phyloP scores from a whole-genome alignment of 2,113 vertebrate genomes.

The Caranx melampygus region DNA sequence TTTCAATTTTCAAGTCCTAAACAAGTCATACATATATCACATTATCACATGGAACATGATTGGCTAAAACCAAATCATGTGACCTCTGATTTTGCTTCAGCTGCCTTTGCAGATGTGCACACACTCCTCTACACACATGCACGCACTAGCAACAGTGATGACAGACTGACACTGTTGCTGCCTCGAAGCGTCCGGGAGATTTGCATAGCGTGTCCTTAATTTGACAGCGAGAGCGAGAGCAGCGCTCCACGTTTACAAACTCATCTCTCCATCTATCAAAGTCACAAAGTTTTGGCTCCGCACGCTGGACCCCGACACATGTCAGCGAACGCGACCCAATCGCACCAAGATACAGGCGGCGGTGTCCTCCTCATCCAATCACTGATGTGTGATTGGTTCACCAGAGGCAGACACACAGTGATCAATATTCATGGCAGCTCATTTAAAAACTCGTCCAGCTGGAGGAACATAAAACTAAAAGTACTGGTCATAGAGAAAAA shows the following conservation, averaged over 20 bases:
- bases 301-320: slow-evolving; percentile 1
- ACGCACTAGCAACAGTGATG: background rate
- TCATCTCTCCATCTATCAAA: slow-evolving; percentile 30
- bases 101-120: background rate
- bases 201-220: slow-evolving; percentile 11
- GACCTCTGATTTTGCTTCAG: background rate
- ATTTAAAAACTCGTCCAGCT: background rate
- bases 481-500: background rate
- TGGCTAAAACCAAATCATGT: too few species aligned
- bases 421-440: slow-evolving; percentile 28
- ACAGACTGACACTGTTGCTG: background rate
- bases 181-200: background rate
- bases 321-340: slow-evolving; percentile 27
- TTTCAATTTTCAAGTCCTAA: too few species aligned
- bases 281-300: background rate
- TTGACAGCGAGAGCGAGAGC: slow-evolving; percentile 27
- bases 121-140: background rate
- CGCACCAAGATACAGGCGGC: slow-evolving; percentile 13
- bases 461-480: background rate
- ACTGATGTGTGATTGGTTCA: slow-evolving; percentile 5
- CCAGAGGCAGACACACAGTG: background rate
- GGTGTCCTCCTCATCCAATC: slow-evolving; percentile 26
- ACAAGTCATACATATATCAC: too few species aligned
- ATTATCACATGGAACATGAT: too few species aligned
- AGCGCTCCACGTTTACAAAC: background rate